Conservation (phyloP, 2,797 vertebrate genomes). For the Propithecus perrieri region DNA sequence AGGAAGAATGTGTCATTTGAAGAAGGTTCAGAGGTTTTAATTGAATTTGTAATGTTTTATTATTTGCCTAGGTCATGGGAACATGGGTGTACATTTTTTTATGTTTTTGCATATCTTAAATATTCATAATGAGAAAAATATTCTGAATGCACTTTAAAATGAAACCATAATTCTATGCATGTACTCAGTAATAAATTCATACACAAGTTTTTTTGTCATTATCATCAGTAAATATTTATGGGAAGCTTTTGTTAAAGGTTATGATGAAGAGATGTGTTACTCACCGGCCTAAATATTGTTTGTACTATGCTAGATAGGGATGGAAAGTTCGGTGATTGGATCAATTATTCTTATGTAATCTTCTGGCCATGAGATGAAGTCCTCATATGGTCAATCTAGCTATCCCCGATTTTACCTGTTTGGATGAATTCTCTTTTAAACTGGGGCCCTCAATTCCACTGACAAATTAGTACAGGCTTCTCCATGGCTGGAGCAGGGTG, state of each 20-base stretch:
- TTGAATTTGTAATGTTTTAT: neutral
- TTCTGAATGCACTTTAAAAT: neutral
- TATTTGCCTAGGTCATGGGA: neutral
- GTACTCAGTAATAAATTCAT: neutral
- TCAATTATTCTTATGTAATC: neutral
- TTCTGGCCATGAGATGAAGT: neutral
- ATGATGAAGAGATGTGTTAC: neutral
- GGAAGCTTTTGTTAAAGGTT: neutral
- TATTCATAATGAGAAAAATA: neutral
- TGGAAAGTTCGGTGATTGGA: neutral
- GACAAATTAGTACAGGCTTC: neutral
- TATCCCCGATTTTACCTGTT: neutral
- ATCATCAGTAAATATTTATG: neutral
- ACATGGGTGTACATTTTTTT: neutral
- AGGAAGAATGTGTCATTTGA: neutral
- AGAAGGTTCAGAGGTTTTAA: neutral
- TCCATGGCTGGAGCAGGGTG: neutral
- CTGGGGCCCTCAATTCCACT: neutral
- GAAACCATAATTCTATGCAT: neutral
- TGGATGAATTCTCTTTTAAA: neutral
- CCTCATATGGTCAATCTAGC: neutral
- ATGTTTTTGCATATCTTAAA: neutral
- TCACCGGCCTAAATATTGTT: neutral
- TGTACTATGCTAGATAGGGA: neutral
- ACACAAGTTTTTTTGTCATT: neutral